Evolutionary conservation across 2,797 vertebrate species (phyloP), one percentile per base, ranked within the genome.

Genomic region (Malurus leucopterus): DNA sequence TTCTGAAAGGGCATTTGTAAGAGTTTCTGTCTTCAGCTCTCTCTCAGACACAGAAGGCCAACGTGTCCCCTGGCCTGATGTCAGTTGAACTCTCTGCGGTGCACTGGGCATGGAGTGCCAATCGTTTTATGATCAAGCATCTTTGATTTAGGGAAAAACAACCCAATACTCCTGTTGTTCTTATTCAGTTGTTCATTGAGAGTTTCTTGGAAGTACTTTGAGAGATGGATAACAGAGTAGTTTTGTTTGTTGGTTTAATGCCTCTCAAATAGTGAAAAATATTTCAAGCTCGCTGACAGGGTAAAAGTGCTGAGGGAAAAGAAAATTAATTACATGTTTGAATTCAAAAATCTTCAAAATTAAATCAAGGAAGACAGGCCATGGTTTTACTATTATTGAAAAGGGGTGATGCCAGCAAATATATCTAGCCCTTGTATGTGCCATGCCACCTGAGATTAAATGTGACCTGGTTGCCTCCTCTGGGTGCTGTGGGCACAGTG

Each of bases 61-160:
- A 2, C 0, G 5, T 11, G 29, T 59, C 55, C 1, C 1, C 36
- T 30, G 40, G n/a, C 32, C 69, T 80, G 32, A 61, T 61, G 16
- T 21, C 57, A 4, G 30, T 13, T 51, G 72, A 77, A 86, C 34
- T 40, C 72, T 1, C 4, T 9, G 21, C 57, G 29, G 14, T 2
- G 22, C 26, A 8, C 30, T 15, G 21, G 9, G 6, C 21, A 3
- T 41, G 13, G 9, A 7, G 23, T 34, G 21, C 2, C 2, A 16
- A 6, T 2, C 1, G 0, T 57, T 87, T 53, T 24, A 32, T 5
- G 27, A 34, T 14, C 13, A 3, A 46, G 21, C 46, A 20, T 8
- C n/a, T 49, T 26, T 29, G n/a, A 27, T 24, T 57, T n/a, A 18
- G 5, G 43, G 61, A 36, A 75, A 77, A 50, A 8, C 19, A 32